These are phyloP conservation scores for Petrocephalus schoutedeni DNA, from an alignment of 2,797 vertebrate genomes.

Conservation along the genomic window DNA sequence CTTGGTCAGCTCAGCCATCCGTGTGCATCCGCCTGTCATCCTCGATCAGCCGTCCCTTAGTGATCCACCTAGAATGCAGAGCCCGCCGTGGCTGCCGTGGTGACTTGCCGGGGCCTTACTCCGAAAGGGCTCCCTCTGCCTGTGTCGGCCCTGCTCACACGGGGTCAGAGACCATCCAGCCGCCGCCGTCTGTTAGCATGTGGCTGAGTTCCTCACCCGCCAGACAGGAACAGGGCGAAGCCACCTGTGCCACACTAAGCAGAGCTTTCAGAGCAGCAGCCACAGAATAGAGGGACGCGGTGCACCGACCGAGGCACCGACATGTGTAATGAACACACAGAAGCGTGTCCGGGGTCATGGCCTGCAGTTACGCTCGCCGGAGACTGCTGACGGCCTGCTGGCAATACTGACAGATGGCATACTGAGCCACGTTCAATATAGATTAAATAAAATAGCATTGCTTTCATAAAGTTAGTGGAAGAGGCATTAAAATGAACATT, in stretches of 20 bases:
- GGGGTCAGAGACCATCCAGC: not conserved
- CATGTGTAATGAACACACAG: too few relatives aligned
- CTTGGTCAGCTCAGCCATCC: not conserved
- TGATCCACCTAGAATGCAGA: conserved; percentile 6
- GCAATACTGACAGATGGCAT: not conserved
- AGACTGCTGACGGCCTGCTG: not conserved
- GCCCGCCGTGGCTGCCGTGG: conserved; percentile 6
- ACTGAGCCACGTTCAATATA: not conserved
- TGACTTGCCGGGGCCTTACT: not conserved
- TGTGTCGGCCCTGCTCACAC: not conserved
- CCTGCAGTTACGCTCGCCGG: not conserved
- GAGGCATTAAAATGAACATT: not conserved
- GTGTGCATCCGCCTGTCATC: not conserved
- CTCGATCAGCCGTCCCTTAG: not conserved
- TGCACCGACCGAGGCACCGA: not conserved
- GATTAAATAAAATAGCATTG: not conserved
- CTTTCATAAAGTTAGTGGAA: not conserved
- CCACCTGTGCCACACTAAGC: not conserved
- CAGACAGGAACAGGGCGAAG: not conserved
- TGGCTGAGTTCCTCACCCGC: not conserved
- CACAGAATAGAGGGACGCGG: not conserved
- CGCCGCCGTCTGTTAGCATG: not conserved
- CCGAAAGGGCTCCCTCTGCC: not conserved
- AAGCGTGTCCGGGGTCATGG: not conserved
- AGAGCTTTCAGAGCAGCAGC: not conserved